These are phyloP conservation scores for Nycteola revayana DNA, from an alignment of 2,888 invertebrate genomes.

Conservation along the genomic window DNA sequence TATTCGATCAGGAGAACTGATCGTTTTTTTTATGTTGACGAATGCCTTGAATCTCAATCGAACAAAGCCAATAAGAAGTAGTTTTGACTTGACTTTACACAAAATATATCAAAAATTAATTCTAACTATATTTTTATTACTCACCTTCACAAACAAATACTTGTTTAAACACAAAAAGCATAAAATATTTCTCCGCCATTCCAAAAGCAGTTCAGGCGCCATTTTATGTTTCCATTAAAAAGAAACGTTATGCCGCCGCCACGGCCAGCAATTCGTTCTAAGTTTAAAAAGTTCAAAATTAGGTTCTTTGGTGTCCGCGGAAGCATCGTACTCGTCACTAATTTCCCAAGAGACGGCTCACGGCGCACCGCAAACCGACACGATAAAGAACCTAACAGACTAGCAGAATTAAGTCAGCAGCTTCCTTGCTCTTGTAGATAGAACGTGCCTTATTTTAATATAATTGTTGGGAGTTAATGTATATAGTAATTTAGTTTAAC, in stretches of 20 bases:
- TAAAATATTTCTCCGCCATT: too few relatives aligned
- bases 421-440: not conserved
- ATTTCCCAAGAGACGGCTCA: slow-evolving; percentile 58
- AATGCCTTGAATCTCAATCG: too few relatives aligned
- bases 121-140: too few relatives aligned
- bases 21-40: too few relatives aligned
- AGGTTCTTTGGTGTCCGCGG: slow-evolving; percentile 43
- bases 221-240: slow-evolving; percentile 42
- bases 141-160: too few relatives aligned
- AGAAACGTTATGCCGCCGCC: slow-evolving; percentile 39
- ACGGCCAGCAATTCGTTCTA: slow-evolving; percentile 28
- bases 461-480: too few relatives aligned
- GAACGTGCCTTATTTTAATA: not conserved
- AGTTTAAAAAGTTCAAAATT: slow-evolving; percentile 61
- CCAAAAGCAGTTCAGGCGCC: not conserved
- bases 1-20: too few relatives aligned
- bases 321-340: slow-evolving; percentile 43
- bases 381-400: slow-evolving; percentile 47
- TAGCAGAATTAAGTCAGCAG: slow-evolving; percentile 26
- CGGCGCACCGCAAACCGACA: slow-evolving; percentile 47
- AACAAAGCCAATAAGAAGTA: too few relatives aligned
- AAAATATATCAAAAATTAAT: too few relatives aligned
- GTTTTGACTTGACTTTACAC: too few relatives aligned
- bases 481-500: too few relatives aligned
- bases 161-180: too few relatives aligned